Evolutionary conservation across 2,113 vertebrate genomes (phyloP), one percentile per base, ranked within the genome.

Genomic region (Pterocles burchelli): DNA sequence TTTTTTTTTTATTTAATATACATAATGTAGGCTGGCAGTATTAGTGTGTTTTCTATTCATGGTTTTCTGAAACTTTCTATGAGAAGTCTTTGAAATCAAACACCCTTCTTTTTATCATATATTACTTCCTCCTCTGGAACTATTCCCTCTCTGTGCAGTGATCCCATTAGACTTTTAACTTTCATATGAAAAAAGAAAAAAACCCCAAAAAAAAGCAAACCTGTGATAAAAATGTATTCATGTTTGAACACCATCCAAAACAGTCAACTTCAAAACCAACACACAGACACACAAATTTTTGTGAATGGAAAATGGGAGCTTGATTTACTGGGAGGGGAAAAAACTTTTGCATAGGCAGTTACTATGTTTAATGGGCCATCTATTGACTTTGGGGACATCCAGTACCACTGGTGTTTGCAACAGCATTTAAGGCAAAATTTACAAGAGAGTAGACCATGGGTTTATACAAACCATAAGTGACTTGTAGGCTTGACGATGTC

Each of bases 11-110:
- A 78, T 80, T 94, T 92, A 91, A 90, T 94, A 92, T 88, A 84
- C 70, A 82, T 91, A 86, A 90, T 80, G 52, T 45, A 96, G 90
- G 62, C 92, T 94, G 97, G 95, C 96, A 72, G 67, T 49, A 90
- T 22, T 79, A 57, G 84, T 71, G 57, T 24, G 77, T 92, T 95
- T 96, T 96, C 96, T 95, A 84, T 92, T 95, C 89, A 65, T 78
- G 93, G 67, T 62, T 92, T 94, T 94, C 77, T 75, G 74, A 91
- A 93, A 77, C 76, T 57, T 96, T 96, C 95, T 85, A 29, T n/a
- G 43, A 83, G 83, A 88, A 93, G 96, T 13, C 98, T 98, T 97
- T 98, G 98, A 98, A 98, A 97, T 95, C 3, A 12, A 97, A 97
- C 95, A 95, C 97, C 83, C 84, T 57, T 94, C 96, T 96, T 97